Evolutionary conservation across 2,113 vertebrate species (phyloP).

Genomic region (Psilopsiagon aurifrons): DNA sequence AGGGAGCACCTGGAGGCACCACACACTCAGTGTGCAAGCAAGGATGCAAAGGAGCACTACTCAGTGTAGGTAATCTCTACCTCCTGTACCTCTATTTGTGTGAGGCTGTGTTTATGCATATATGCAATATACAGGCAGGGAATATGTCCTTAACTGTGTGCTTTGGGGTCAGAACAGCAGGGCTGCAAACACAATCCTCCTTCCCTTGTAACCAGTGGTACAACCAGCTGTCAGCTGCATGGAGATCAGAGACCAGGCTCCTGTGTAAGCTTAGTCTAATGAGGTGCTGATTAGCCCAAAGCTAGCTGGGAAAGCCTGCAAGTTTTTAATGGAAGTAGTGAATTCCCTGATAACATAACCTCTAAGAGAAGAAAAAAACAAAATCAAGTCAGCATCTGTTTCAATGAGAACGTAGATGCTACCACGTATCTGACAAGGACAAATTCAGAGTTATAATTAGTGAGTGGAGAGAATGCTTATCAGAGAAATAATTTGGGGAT

Average conservation of each 20-base stretch:
- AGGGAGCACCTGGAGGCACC: background rate
- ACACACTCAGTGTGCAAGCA: fast-evolving
- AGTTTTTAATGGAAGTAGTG: background rate
- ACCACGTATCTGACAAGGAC: background rate
- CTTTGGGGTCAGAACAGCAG: background rate
- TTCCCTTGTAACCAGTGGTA: background rate
- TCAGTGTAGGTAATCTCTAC: fast-evolving
- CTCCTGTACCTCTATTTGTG: background rate
- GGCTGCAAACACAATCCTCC: background rate
- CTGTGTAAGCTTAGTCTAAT: background rate
- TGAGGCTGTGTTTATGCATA: background rate
- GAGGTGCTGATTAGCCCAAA: background rate
- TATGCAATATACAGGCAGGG: fast-evolving
- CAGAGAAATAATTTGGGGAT: background rate
- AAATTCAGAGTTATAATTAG: background rate
- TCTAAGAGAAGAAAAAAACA: background rate
- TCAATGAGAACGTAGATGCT: background rate
- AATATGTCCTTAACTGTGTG: background rate
- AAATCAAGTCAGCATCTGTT: background rate
- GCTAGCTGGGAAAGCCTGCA: background rate
- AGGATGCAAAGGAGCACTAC: background rate
- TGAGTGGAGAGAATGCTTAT: background rate
- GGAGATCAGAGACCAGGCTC: background rate
- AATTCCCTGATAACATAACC: background rate
- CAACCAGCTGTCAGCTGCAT: background rate